Conservation (phyloP, 2,888 invertebrate genomes). For the Athalia cordata region DNA sequence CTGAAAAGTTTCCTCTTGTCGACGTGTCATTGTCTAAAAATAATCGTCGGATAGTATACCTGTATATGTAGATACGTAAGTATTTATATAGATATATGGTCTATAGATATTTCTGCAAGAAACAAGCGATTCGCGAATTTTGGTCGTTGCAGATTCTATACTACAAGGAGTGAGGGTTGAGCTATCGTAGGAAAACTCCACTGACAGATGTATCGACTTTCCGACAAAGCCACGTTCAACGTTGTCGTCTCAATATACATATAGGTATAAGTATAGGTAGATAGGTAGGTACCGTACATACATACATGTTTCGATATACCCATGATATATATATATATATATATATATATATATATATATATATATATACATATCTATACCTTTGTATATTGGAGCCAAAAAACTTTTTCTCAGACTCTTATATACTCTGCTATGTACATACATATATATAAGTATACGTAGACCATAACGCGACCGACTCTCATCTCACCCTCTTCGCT, state of each 20-base stretch:
- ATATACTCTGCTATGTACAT: neutral
- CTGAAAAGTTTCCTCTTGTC: conserved; percentile 28
- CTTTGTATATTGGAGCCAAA: neutral
- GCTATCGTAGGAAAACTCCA: conserved; percentile 1
- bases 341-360: no score
- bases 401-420: conserved; percentile 27
- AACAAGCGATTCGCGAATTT: no score
- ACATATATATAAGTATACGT: neutral
- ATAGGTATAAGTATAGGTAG: no score
- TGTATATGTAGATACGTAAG: neutral
- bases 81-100: neutral
- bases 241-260: conserved; percentile 23
- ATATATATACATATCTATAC: neutral
- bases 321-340: no score
- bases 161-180: neutral
- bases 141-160: no score
- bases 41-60: conserved; percentile 3
- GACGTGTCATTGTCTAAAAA: conserved; percentile 32
- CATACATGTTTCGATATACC: no score
- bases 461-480: neutral
- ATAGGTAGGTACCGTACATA: no score
- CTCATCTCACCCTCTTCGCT: neutral
- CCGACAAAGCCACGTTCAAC: conserved; percentile 39
- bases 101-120: no score
- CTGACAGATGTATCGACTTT: conserved; percentile 40